Conservation (phyloP, 1,140 invertebrate species). For the Chelonus insularis region DNA sequence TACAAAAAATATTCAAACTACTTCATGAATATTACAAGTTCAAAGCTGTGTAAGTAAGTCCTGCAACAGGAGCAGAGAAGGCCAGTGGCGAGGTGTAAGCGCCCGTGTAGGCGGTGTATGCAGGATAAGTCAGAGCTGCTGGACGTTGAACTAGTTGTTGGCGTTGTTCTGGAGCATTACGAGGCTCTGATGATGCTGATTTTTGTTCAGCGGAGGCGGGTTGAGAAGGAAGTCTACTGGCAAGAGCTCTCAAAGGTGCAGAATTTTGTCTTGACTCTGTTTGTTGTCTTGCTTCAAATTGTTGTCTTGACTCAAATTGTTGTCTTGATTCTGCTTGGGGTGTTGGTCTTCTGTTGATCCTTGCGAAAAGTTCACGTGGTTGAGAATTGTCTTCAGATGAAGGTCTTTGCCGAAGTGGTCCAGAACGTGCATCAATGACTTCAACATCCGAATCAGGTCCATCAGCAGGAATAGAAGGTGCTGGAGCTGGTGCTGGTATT, state of each 20-base stretch:
- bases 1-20: neutral
- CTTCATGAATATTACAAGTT: constrained; percentile 35
- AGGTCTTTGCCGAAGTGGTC: constrained; percentile 29
- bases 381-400: constrained; percentile 17
- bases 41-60: constrained; percentile 42
- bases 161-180: neutral
- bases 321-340: neutral
- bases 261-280: neutral
- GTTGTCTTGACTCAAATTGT: neutral
- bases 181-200: no score
- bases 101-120: constrained; percentile 48
- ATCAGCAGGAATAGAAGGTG: constrained; percentile 38
- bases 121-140: constrained; percentile 37
- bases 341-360: neutral
- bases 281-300: neutral
- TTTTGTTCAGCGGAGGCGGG: no score
- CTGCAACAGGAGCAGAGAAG: constrained; percentile 41
- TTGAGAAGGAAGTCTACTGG: constrained; percentile 1
- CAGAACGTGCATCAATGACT: constrained; percentile 47
- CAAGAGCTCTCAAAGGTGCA: constrained; percentile 23
- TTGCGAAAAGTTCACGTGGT: constrained; percentile 5
- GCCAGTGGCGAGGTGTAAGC: constrained; percentile 50
- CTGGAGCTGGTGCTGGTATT: constrained; percentile 18
- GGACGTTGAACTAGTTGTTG: constrained; percentile 23
- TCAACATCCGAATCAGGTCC: constrained; percentile 56